Evolutionary conservation across 1,140 invertebrate species (phyloP), one percentile per base, ranked within the genome.

Genomic region (Dendroctonus ponderosae): DNA sequence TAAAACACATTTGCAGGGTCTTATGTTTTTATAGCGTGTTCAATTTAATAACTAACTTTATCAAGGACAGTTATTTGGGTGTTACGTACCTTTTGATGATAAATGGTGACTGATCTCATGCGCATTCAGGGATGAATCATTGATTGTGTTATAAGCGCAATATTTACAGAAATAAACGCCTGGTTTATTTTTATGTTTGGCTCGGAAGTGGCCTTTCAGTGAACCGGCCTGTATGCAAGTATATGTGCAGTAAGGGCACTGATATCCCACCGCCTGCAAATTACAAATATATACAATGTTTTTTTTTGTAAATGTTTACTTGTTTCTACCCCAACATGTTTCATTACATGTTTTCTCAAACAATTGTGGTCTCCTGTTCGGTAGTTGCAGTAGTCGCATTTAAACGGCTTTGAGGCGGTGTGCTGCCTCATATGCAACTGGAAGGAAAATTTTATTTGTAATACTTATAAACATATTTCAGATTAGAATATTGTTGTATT

Each of bases 391-490:
- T 72, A 53, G 26, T 66, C 46, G 41, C 91, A 93, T 42, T 82
- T 80, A 74, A 90, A 91, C 3, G 90, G 90, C 72, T 90, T 90
- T 64, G 91, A 88, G 67, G 88, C 87, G 2, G 89, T 90, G 68
- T 91, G 89, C 62, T 87, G 88, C 54, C 89, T 77, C 44, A 86
- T 77, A 74, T 89, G 87, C 71, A 76, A 44, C 73, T 75, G 43
- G 48, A 74, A 69, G 15, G 12, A 15, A 54, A 26, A 37, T 26
- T 26, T 26, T 26, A 26, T 26, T 26, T 26, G n/a, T n/a, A n/a
- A n/a, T n/a, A n/a, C n/a, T n/a, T n/a, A n/a, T n/a, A n/a, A n/a
- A n/a, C n/a, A n/a, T n/a, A n/a, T n/a, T n/a, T n/a, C n/a, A n/a
- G n/a, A n/a, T n/a, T n/a, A n/a, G n/a, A n/a, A n/a, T n/a, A n/a